These are phyloP conservation scores for Lagenorhynchus albirostris DNA, from an alignment of 2,113 vertebrate species.

Conservation along the genomic window DNA sequence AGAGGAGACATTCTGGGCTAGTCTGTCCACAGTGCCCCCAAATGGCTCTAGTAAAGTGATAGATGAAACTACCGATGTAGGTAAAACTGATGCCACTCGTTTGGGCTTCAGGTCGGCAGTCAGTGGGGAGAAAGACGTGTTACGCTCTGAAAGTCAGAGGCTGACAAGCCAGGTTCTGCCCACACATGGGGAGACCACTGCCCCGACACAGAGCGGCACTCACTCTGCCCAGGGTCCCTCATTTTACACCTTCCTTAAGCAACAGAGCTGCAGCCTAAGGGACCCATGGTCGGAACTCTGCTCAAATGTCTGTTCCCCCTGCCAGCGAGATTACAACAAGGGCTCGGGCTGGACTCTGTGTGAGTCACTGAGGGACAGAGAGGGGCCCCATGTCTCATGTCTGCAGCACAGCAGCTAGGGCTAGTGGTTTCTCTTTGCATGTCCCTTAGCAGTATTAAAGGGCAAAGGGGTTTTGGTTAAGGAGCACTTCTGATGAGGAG, in stretches of 20 bases:
- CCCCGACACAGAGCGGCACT: too few relatives aligned
- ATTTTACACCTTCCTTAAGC: neutral
- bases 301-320: neutral
- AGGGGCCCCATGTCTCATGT: neutral
- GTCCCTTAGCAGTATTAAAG: neutral
- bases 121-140: neutral
- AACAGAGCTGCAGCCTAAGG: neutral
- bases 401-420: rapidly evolving
- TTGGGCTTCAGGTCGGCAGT: neutral
- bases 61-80: neutral
- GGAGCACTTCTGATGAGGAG: neutral
- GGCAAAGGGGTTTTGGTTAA: neutral
- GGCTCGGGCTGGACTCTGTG: neutral
- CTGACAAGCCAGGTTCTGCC: neutral
- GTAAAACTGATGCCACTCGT: neutral
- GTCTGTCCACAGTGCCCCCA: neutral
- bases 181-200: neutral
- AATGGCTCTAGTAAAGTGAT: neutral
- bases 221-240: neutral
- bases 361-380: neutral
- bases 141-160: neutral
- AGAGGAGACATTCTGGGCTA: neutral
- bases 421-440: neutral
- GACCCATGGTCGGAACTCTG: neutral
- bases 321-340: neutral